Percentiles rank a stretch among this genome's conserved stretches.
Evolutionary conservation across 2,888 invertebrate species (phyloP).

Genomic region (Epinotia bilunana): DNA sequence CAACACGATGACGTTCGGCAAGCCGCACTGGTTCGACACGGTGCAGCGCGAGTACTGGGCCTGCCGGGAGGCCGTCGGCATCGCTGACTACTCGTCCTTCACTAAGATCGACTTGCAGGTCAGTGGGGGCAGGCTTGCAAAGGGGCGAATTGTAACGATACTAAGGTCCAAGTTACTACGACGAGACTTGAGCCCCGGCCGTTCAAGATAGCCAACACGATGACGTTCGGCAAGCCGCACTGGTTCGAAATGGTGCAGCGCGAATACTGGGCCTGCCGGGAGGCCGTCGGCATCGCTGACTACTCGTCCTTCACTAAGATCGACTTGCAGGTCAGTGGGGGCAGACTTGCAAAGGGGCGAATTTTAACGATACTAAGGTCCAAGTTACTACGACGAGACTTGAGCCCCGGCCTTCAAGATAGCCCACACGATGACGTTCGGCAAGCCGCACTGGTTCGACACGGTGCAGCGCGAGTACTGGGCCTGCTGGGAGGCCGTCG

Average conservation of each 20-base stretch:
- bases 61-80: conserved; percentile 95
- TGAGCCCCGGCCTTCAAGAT: conserved; percentile 84
- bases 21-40: conserved; percentile 96
- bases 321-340: conserved; percentile 91
- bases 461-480: conserved; percentile 89
- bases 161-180: too few relatives aligned
- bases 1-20: conserved; percentile 93
- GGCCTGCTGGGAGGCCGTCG: too few relatives aligned
- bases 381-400: conserved; percentile 14
- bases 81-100: conserved; percentile 98
- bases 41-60: conserved; percentile 96
- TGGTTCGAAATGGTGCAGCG: conserved; percentile 95
- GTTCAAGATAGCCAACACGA: conserved; percentile 90
- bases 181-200: conserved; percentile 59
- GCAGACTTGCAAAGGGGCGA: background rate
- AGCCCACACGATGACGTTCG: conserved; percentile 92
- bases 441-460: conserved; percentile 97
- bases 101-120: conserved; percentile 98
- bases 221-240: conserved; percentile 95
- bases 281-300: conserved; percentile 96
- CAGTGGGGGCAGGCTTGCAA: conserved; percentile 50
- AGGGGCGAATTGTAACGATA: background rate
- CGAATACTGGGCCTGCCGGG: conserved; percentile 97
- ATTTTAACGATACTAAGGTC: background rate
- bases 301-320: conserved; percentile 99